A percentile compares a stretch with the other conserved stretches of the same genome.
These are phyloP conservation scores for Microtus montanus DNA, from an alignment of 2,113 vertebrate species.

Conservation along the genomic window DNA sequence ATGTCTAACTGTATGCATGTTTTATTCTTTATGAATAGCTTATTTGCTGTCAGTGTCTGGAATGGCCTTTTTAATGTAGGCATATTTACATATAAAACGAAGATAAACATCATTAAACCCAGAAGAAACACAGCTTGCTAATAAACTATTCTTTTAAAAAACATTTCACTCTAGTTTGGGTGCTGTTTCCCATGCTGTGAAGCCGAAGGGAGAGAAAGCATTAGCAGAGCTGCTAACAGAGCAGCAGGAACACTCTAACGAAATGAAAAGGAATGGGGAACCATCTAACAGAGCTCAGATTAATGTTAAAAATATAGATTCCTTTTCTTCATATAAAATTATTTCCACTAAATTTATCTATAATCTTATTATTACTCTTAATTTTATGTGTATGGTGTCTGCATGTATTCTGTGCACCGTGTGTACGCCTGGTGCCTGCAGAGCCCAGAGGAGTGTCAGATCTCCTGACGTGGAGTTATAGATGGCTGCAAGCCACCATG, in stretches of 20 bases:
- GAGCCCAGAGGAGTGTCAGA: not conserved
- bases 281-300: not conserved
- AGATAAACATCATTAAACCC: slow-evolving; percentile 59
- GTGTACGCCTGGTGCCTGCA: not conserved
- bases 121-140: slow-evolving; percentile 64
- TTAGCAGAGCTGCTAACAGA: slow-evolving; percentile 42
- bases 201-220: slow-evolving; percentile 48
- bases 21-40: slow-evolving; percentile 12
- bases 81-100: slow-evolving; percentile 3
- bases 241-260: not conserved
- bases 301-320: slow-evolving; percentile 4
- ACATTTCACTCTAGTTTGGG: slow-evolving; percentile 13
- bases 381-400: not conserved
- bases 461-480: not conserved
- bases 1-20: not conserved
- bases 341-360: not conserved
- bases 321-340: slow-evolving; percentile 1
- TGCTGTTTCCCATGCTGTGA: slow-evolving; percentile 58
- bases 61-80: slow-evolving; percentile 5
- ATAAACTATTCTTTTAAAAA: slow-evolving; percentile 68
- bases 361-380: not conserved
- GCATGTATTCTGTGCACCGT: not conserved
- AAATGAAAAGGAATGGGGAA: not conserved
- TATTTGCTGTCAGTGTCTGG: slow-evolving; percentile 14
- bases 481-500: not conserved